These are phyloP conservation scores for Chrysocyon brachyurus DNA, from an alignment of 2,797 vertebrate genomes.

Conservation along the genomic window DNA sequence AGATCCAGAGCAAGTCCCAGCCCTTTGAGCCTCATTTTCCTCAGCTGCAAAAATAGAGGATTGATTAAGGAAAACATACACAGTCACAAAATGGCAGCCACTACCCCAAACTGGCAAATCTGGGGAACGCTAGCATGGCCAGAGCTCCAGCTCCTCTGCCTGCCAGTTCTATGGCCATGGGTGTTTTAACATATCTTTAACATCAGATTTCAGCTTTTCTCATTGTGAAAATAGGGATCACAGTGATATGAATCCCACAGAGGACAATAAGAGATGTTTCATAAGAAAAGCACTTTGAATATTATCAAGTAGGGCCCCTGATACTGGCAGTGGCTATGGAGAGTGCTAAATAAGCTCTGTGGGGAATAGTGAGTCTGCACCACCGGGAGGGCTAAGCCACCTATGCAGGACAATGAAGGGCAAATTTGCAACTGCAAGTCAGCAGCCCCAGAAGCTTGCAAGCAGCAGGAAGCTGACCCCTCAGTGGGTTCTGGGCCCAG, in stretches of 20 bases:
- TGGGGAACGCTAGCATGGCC: rapidly evolving
- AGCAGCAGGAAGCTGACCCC: neutral
- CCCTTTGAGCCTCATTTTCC: neutral
- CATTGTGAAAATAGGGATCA: neutral
- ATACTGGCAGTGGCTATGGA: neutral
- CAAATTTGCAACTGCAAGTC: neutral
- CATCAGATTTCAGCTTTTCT: neutral
- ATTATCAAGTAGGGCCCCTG: neutral
- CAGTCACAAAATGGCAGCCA: neutral
- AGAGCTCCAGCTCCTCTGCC: neutral
- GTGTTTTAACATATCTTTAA: neutral
- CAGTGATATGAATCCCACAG: neutral
- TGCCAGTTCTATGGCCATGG: neutral
- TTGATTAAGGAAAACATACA: neutral
- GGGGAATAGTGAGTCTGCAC: neutral
- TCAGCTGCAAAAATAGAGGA: neutral
- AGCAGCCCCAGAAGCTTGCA: neutral
- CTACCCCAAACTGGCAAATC: neutral
- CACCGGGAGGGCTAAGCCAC: neutral
- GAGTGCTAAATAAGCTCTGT: rapidly evolving
- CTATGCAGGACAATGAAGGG: rapidly evolving
- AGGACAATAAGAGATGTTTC: neutral
- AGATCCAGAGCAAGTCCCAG: neutral
- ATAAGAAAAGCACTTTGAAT: neutral
- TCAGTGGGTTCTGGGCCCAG: neutral